Conservation (phyloP, 2,113 vertebrate species). For the Lagopus leucura region DNA sequence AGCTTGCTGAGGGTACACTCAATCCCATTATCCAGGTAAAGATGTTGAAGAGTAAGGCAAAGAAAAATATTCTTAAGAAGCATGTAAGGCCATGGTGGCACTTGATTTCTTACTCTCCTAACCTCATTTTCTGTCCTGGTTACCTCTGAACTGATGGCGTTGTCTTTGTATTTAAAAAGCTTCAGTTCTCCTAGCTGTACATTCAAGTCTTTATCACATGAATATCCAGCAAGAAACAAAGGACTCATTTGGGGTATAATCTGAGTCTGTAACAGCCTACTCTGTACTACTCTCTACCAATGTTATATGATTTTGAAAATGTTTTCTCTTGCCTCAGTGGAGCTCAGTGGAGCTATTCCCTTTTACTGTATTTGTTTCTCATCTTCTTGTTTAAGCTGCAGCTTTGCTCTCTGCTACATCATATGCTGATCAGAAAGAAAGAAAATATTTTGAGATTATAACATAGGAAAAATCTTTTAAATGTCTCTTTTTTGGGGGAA, state of each 20-base stretch:
- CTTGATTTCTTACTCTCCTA: neutral
- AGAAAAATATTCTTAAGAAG: neutral
- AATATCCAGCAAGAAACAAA: neutral
- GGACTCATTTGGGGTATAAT: neutral
- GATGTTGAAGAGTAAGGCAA: neutral
- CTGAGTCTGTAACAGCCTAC: neutral
- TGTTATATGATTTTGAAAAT: neutral
- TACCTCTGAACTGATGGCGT: neutral
- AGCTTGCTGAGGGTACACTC: neutral
- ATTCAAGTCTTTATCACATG: neutral
- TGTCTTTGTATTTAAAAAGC: neutral
- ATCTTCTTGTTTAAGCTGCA: neutral
- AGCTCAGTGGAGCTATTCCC: too few species aligned
- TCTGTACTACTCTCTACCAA: neutral
- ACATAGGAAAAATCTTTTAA: neutral
- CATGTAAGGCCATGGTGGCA: neutral
- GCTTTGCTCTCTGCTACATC: neutral
- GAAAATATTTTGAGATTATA: neutral
- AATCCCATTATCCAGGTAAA: neutral
- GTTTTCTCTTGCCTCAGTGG: neutral
- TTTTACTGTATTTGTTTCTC: neutral
- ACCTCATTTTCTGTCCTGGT: neutral
- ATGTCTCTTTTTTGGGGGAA: neutral
- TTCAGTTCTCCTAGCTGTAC: neutral
- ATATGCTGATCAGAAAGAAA: neutral